Conservation (phyloP, 2,113 vertebrate species). For the Rhabdornis inornatus region DNA sequence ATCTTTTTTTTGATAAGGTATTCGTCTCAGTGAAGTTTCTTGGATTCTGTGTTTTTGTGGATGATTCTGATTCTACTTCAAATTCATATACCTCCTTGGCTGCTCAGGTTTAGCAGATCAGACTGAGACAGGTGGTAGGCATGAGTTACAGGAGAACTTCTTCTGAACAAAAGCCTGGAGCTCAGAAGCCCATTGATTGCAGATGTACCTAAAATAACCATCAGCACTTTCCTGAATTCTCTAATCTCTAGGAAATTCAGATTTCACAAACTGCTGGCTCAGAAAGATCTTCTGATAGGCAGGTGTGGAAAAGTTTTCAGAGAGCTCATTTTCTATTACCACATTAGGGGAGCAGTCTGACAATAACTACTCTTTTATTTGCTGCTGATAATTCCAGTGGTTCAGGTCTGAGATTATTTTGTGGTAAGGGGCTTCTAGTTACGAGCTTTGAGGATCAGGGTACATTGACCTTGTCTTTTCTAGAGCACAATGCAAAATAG, state of each 20-base stretch:
- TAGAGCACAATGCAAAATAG: conserved; percentile 30
- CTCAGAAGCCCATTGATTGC: conserved; percentile 5
- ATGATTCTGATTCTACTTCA: conserved; percentile 43
- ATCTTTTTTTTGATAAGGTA: conserved; percentile 26
- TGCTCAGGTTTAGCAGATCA: conserved; percentile 60
- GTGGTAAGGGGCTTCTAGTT: conserved; percentile 20
- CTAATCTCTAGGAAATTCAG: background rate
- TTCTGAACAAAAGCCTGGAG: conserved; percentile 5
- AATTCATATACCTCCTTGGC: conserved; percentile 61
- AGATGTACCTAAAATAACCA: conserved; percentile 5
- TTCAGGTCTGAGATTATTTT: conserved; percentile 1
- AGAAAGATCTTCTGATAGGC: background rate
- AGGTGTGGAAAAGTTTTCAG: background rate
- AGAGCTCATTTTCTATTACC: background rate
- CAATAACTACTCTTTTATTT: background rate
- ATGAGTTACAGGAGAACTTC: background rate
- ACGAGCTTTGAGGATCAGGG: background rate
- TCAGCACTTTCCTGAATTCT: background rate
- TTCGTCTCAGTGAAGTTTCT: conserved; percentile 35
- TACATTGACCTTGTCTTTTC: conserved; percentile 15
- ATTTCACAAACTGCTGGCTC: background rate
- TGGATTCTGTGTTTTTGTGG: conserved; percentile 17
- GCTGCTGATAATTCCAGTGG: conserved; percentile 28
- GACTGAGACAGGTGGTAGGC: conserved; percentile 7
- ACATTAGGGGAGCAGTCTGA: background rate